Evolutionary conservation across 35 echinoderm and acorn worm genomes (phyloP).

Genomic region (Holothuria glaberrima): DNA sequence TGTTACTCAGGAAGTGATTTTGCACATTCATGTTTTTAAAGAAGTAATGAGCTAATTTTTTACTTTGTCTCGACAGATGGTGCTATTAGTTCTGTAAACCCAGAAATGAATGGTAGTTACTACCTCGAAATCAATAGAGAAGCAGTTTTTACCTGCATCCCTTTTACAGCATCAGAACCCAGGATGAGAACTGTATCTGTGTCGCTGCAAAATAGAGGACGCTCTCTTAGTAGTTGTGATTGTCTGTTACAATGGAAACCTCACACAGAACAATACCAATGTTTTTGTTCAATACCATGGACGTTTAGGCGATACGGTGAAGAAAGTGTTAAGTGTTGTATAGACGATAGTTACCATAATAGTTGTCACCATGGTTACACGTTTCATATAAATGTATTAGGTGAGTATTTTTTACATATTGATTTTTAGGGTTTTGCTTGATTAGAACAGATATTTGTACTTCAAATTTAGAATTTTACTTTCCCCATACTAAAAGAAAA

Average conservation of each 20-base stretch:
- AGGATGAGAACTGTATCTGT: neutral
- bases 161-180: neutral
- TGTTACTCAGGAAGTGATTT: no score
- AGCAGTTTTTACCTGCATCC: no score
- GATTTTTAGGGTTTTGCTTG: no score
- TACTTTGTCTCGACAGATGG: no score
- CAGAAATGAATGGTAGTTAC: no score
- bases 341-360: slow-evolving; percentile 42
- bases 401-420: slow-evolving; percentile 38
- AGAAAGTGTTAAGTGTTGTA: slow-evolving; percentile 26
- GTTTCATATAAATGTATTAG: slow-evolving; percentile 21
- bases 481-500: no score
- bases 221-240: neutral
- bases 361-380: slow-evolving; percentile 13
- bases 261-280: slow-evolving; percentile 2
- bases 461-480: no score
- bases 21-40: no score
- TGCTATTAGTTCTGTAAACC: no score
- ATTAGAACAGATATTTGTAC: neutral
- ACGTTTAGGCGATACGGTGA: slow-evolving; percentile 26
- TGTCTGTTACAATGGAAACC: slow-evolving; percentile 5
- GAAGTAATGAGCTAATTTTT: no score
- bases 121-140: no score
- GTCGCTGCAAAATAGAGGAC: slow-evolving; percentile 8
- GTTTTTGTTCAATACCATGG: slow-evolving; percentile 47